Conservation (phyloP, 2,888 invertebrate species). For the Blera fallax region DNA sequence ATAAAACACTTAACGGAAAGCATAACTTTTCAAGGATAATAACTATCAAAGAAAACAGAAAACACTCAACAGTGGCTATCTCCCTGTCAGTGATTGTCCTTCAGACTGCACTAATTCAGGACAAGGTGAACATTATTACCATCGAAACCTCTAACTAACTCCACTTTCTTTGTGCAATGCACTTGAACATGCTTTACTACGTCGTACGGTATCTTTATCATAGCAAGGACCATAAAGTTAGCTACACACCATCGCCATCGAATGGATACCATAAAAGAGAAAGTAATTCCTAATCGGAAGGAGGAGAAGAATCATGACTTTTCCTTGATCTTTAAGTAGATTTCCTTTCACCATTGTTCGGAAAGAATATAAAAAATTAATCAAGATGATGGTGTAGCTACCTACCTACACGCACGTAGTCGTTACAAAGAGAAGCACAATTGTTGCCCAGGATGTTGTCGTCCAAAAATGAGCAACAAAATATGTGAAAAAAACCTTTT, state of each 20-base stretch:
- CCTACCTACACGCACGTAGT: background rate
- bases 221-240: slow-evolving; percentile 19
- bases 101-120: slow-evolving; percentile 23
- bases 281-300: background rate
- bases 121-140: slow-evolving; percentile 29
- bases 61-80: background rate
- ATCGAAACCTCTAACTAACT: background rate
- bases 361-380: background rate
- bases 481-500: background rate
- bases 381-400: background rate
- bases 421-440: background rate
- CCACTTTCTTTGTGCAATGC: slow-evolving; percentile 1
- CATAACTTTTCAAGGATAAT: slow-evolving; percentile 15
- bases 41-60: background rate
- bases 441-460: background rate
- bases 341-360: background rate
- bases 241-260: background rate
- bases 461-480: background rate
- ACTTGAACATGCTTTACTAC: background rate
- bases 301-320: background rate
- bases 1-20: slow-evolving; percentile 23
- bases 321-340: background rate
- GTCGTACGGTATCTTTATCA: background rate
- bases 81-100: background rate
- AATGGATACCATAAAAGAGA: slow-evolving; percentile 2